Base-by-base conservation (phyloP, 1,140 invertebrate species). In the Pogonomyrmex barbatus region DNA sequence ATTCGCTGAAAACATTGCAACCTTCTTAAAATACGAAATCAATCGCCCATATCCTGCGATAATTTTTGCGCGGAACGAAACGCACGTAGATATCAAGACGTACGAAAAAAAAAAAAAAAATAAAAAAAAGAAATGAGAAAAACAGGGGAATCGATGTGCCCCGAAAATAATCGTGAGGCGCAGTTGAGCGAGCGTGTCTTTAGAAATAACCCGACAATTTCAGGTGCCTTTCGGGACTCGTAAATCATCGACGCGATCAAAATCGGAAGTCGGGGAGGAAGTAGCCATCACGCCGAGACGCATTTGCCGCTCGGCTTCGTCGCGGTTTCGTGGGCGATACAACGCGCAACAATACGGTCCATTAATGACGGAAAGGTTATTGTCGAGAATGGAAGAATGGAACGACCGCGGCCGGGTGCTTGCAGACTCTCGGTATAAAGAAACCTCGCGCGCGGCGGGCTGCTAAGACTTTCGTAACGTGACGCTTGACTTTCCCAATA, bases 241-340 rank as follows among this genome's bases (percentile, higher is more conserved):
- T 93, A 92, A 92, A 93, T 93, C 93, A 92, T 89, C 90, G 85
- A 91, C 83, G 77, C 89, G 85, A 77, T 78, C 84, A 50, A 68
- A 86, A 90, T 71, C 86, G 83, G 86, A 93, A 91, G 85, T 67
- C 70, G 50, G 62, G 60, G 58, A 47, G 70, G 81, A 88, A 86
- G 67, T 65, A 67, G 70, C 83, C 56, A 83, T 76, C 84, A 70
- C 68, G 86, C 68, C 76, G 76, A 78, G 68, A 83, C 78, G 85
- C 82, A 78, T 90, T 91, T 82, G 81, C 86, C 36, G 14, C 73
- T 24, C 24, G 24, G 56, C 89, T 92, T 90, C 88, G 78, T 86
- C 89, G 82, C 60, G 24, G 24, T 24, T 24, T 33, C 76, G 12
- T 36, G 52, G 24, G 54, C 33, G 70, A 87, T 84, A 70, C n/a